These are phyloP conservation scores for Platorchestia sp. DNA, from an alignment of 1,140 invertebrate species.

Conservation along the genomic window DNA sequence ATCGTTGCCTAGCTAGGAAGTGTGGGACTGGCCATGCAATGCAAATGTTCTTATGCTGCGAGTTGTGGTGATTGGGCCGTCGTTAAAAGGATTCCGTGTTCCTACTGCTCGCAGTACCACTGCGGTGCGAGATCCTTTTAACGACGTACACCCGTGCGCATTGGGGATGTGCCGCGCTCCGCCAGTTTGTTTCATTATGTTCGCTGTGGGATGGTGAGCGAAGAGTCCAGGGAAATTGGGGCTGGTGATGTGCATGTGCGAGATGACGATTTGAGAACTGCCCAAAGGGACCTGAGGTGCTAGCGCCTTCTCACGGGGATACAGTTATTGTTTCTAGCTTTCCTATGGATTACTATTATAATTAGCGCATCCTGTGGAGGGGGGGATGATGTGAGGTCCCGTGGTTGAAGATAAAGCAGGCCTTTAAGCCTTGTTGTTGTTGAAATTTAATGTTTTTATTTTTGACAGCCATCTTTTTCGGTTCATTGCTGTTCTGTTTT, in stretches of 20 bases:
- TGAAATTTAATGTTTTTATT: no score
- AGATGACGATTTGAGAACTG: neutral
- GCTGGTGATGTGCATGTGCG: neutral
- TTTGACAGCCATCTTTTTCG: no score
- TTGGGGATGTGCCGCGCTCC: neutral
- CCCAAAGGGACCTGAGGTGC: no score
- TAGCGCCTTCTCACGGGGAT: no score
- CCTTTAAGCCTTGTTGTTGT: no score
- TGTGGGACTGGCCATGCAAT: neutral
- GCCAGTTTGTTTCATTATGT: neutral
- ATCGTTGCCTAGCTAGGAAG: neutral
- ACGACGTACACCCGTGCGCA: neutral
- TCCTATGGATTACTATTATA: no score
- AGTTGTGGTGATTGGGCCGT: slow-evolving; percentile 34
- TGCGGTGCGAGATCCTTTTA: neutral
- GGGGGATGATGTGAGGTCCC: no score
- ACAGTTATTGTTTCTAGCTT: no score
- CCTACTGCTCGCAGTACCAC: neutral
- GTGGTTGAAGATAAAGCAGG: no score
- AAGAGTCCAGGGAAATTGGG: neutral
- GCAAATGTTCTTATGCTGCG: slow-evolving; percentile 31
- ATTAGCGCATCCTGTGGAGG: no score
- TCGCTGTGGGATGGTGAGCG: neutral
- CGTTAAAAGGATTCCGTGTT: slow-evolving; percentile 13
- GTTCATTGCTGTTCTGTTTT: no score